Evolutionary conservation across 2,113 vertebrate genomes (phyloP).

Genomic region (Lampris incognitus): DNA sequence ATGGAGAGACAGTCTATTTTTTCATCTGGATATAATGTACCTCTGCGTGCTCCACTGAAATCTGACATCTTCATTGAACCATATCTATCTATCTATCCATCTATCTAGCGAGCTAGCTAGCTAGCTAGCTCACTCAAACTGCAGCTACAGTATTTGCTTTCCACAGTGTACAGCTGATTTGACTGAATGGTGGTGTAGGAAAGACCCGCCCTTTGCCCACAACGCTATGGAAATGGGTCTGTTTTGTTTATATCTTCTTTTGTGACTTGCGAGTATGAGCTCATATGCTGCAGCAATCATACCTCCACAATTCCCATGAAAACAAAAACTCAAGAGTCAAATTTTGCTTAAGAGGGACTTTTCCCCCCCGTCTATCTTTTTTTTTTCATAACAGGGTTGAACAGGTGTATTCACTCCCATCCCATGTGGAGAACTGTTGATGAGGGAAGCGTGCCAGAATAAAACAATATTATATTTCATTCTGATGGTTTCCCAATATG

Average conservation of each 20-base stretch:
- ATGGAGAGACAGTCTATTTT: slow-evolving; percentile 17
- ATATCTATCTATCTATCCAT: background rate
- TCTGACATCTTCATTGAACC: slow-evolving; percentile 16
- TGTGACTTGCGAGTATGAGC: slow-evolving; percentile 20
- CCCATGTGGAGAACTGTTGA: slow-evolving; percentile 47
- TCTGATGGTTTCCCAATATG: slow-evolving; percentile 57
- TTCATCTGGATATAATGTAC: slow-evolving; percentile 21
- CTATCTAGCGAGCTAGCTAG: background rate
- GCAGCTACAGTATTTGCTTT: too few relatives aligned
- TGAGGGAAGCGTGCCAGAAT: slow-evolving; percentile 37
- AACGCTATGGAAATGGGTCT: background rate
- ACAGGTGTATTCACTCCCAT: slow-evolving; percentile 45
- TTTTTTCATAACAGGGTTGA: slow-evolving; percentile 30
- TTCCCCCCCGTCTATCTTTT: slow-evolving; percentile 6
- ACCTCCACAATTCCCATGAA: slow-evolving; percentile 36
- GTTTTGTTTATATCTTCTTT: slow-evolving; percentile 30
- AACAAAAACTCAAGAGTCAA: slow-evolving; percentile 9
- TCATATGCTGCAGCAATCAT: slow-evolving; percentile 51
- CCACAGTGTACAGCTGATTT: background rate
- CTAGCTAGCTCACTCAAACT: background rate
- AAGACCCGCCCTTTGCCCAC: background rate
- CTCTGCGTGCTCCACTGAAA: background rate
- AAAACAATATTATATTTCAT: slow-evolving; percentile 62
- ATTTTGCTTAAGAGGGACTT: slow-evolving; percentile 42
- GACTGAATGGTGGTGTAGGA: background rate